These are phyloP conservation scores for Actinia tenebrosa DNA, from an alignment of 64 coral and sea anemone genomes.

Conservation along the genomic window DNA sequence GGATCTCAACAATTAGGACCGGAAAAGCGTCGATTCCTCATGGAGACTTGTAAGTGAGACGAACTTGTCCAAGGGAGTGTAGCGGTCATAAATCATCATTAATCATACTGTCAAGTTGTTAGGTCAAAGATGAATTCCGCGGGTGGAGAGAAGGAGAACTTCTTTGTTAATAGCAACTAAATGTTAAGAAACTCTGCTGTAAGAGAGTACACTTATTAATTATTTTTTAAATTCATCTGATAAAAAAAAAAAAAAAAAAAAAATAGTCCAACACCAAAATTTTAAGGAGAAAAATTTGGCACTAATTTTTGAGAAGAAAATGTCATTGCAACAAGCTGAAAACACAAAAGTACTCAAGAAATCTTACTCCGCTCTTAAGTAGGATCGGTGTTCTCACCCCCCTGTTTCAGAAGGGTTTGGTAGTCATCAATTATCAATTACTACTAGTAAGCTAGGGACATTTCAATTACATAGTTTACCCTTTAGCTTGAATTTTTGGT, in stretches of 20 bases:
- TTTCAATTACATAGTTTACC: background rate
- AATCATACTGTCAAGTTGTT: constrained; percentile 4
- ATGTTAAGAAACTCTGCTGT: too few species aligned
- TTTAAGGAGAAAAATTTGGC: too few species aligned
- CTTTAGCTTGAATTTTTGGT: background rate
- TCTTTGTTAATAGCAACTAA: background rate
- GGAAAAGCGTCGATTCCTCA: constrained; percentile 14
- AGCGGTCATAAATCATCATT: constrained; percentile 15
- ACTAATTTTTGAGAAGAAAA: too few species aligned
- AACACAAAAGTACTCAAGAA: too few species aligned
- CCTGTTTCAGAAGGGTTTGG: background rate
- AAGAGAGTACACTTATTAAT: too few species aligned
- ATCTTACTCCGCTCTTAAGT: too few species aligned
- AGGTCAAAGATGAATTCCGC: constrained; percentile 11
- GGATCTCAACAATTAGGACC: constrained; percentile 9
- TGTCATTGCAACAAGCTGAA: too few species aligned
- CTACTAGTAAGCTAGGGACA: background rate
- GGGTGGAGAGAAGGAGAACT: background rate
- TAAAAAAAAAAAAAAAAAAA: background rate
- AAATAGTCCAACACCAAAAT: background rate
- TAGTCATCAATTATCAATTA: background rate
- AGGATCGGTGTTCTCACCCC: background rate
- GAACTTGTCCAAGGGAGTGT: background rate
- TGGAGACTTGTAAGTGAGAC: background rate
- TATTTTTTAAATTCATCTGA: too few species aligned